phyloP scores from a whole-genome alignment of 2,797 vertebrate species.

The Phrynocephalus guinanensis region DNA sequence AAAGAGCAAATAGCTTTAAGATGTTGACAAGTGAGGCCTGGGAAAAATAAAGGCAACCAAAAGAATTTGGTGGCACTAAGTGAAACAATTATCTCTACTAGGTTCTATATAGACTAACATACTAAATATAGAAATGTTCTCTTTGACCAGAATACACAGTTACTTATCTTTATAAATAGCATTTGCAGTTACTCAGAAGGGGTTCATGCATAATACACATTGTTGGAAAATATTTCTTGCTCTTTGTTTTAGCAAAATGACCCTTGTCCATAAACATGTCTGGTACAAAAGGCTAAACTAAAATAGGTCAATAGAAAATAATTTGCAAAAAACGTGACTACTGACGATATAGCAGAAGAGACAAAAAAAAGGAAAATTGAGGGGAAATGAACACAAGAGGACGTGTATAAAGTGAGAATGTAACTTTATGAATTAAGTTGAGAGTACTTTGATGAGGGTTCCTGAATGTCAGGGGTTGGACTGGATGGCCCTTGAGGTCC shows the following conservation, averaged over 20 bases:
- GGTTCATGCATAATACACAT: neutral
- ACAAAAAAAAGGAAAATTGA: neutral
- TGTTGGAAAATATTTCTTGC: neutral
- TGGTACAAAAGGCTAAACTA: conserved; percentile 7
- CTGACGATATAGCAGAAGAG: rapidly evolving
- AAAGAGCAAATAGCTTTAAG: conserved; percentile 30
- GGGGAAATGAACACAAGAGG: neutral
- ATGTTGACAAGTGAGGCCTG: conserved; percentile 1
- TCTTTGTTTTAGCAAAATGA: conserved; percentile 14
- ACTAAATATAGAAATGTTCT: conserved; percentile 11
- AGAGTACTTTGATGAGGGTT: too few relatives aligned
- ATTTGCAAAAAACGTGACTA: rapidly evolving
- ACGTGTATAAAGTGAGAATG: neutral
- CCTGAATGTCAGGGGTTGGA: too few relatives aligned
- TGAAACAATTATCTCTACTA: neutral
- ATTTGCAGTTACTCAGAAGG: neutral
- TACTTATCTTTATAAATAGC: neutral
- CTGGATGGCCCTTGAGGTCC: too few relatives aligned
- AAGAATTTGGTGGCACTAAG: neutral
- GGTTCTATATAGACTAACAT: neutral
- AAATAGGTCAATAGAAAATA: neutral
- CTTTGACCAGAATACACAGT: conserved; percentile 24
- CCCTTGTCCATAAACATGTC: neutral
- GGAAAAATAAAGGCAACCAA: conserved; percentile 6
- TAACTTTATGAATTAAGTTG: neutral